phyloP scores from a whole-genome alignment of 2,113 vertebrate species.

The Colossoma macropomum region DNA sequence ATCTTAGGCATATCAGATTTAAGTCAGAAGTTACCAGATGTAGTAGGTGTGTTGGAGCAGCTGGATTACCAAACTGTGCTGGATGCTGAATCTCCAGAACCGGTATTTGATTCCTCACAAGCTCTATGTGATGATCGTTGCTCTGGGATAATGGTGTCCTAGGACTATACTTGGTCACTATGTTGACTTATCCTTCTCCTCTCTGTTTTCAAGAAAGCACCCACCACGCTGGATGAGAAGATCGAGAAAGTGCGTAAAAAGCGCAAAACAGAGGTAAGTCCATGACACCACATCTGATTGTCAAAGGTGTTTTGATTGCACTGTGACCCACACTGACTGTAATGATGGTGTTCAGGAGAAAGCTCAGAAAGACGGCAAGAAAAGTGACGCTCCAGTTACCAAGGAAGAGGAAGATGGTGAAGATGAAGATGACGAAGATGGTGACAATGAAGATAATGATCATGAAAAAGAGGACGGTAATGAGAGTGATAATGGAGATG shows the following conservation, averaged over 20 bases:
- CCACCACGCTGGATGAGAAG: conserved; percentile 94
- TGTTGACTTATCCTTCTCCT: not conserved
- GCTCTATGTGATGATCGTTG: too few species aligned
- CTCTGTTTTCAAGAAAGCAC: conserved; percentile 75
- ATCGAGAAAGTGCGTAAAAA: conserved; percentile 92
- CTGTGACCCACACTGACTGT: not conserved
- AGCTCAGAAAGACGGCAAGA: conserved; percentile 62
- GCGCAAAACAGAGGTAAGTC: conserved; percentile 83
- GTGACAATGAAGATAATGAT: not conserved
- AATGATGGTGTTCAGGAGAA: conserved; percentile 76
- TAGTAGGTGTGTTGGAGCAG: not conserved
- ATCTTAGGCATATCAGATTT: too few species aligned
- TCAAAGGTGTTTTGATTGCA: not conserved
- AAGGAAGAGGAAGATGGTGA: conserved; percentile 46
- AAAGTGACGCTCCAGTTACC: conserved; percentile 11
- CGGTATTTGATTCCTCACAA: too few species aligned
- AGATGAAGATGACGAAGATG: conserved; percentile 11
- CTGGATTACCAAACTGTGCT: too few species aligned
- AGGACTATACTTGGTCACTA: too few species aligned
- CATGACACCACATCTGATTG: not conserved
- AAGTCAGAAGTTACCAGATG: too few species aligned
- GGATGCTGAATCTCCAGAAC: too few species aligned
- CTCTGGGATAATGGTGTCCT: not conserved
- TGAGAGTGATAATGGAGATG: not conserved
- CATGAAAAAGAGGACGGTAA: conserved; percentile 47